Evolutionary conservation across 1,140 invertebrate genomes (phyloP).

Genomic region (Drosophila ogumai): DNA sequence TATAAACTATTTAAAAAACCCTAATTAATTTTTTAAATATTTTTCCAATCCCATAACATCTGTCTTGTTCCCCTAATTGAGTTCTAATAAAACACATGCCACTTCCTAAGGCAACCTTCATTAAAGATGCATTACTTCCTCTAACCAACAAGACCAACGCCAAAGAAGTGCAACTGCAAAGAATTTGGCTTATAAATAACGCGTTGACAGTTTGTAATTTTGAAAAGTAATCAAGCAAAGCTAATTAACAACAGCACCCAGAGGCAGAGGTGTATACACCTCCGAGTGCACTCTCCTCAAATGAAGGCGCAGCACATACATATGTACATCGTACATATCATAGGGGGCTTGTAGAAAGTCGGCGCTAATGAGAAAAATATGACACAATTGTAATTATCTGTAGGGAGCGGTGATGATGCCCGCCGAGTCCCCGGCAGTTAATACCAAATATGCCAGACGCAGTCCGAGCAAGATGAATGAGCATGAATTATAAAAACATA

Average conservation of each 20-base stretch:
- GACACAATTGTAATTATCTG: constrained; percentile 83
- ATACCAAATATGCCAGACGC: constrained; percentile 71
- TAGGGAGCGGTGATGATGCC: constrained; percentile 43
- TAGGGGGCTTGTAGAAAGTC: constrained; percentile 61
- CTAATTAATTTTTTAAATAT: neutral
- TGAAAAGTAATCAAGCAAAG: constrained; percentile 79
- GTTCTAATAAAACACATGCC: constrained; percentile 42
- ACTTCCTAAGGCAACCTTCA: constrained; percentile 15
- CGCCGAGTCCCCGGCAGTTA: constrained; percentile 60
- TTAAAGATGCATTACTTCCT: constrained; percentile 51
- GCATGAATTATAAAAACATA: constrained; percentile 84
- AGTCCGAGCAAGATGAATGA: constrained; percentile 77
- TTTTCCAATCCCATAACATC: neutral
- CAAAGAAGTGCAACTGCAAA: constrained; percentile 51
- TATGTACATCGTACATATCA: neutral
- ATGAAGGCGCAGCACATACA: constrained; percentile 34
- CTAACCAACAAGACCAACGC: neutral
- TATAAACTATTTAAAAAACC: neutral
- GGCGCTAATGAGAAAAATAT: constrained; percentile 81
- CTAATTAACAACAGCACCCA: constrained; percentile 72
- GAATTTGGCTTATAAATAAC: constrained; percentile 71
- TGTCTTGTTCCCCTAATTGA: constrained; percentile 7
- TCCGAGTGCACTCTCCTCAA: constrained; percentile 31
- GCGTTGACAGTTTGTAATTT: constrained; percentile 81
- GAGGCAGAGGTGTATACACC: constrained; percentile 43